Conservation (phyloP, 2,113 vertebrate species). For the Felis catus region F.catus_Fca126_mat1.0 CM031411.1:111954501-111955000, state of each 20-base stretch:
- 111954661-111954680: neutral
- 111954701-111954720: neutral
- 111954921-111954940: neutral
- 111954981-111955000: neutral
- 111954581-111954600: neutral
- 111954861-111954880: constrained; percentile 39
- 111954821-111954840: constrained; percentile 24
- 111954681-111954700: neutral
- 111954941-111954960: neutral
- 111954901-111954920: constrained; percentile 24
- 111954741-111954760: neutral
- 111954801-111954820: constrained; percentile 41
- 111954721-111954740: neutral
- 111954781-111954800: constrained; percentile 10
- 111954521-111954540: neutral
- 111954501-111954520: neutral
- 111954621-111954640: neutral
- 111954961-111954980: constrained; percentile 31
- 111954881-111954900: neutral
- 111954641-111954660: neutral
- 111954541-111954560: neutral
- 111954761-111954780: constrained; percentile 9
- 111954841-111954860: neutral
- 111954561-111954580: neutral
- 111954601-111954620: neutral